These are phyloP conservation scores for Drosophila elegans DNA, from an alignment of 1,140 invertebrate species.

Conservation along the genomic window DNA sequence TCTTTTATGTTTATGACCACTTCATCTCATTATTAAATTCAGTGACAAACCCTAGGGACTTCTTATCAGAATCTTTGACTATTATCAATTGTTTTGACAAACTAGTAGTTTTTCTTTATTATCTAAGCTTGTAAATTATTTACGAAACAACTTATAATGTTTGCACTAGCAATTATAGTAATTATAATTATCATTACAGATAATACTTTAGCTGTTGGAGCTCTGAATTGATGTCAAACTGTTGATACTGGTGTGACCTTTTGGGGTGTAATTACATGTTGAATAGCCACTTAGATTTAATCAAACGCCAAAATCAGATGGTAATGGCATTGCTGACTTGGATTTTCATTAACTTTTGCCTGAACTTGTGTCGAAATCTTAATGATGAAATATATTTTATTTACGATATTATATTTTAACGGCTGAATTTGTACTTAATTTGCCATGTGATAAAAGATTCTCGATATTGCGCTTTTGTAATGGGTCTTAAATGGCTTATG, in stretches of 20 bases:
- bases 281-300: conserved; percentile 20
- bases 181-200: conserved; percentile 39
- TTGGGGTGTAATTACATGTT: conserved; percentile 32
- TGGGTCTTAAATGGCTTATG: conserved; percentile 6
- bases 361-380: conserved; percentile 2
- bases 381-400: neutral
- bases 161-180: conserved; percentile 24
- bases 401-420: conserved; percentile 1
- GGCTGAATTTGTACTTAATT: neutral
- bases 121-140: conserved; percentile 5
- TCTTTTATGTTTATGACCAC: conserved; percentile 12
- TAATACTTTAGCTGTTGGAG: conserved; percentile 4
- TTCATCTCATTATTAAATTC: conserved; percentile 11
- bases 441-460: conserved; percentile 10
- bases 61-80: conserved; percentile 8
- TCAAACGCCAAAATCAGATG: conserved; percentile 18
- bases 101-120: neutral
- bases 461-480: conserved; percentile 2
- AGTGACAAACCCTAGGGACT: neutral
- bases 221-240: conserved; percentile 30
- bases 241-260: conserved; percentile 41
- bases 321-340: conserved; percentile 15
- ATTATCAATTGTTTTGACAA: conserved; percentile 6
- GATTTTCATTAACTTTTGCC: conserved; percentile 34
- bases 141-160: conserved; percentile 21